These are phyloP conservation scores for Sitta carolinensis DNA, from an alignment of 2,797 vertebrate genomes.

Conservation along the genomic window DNA sequence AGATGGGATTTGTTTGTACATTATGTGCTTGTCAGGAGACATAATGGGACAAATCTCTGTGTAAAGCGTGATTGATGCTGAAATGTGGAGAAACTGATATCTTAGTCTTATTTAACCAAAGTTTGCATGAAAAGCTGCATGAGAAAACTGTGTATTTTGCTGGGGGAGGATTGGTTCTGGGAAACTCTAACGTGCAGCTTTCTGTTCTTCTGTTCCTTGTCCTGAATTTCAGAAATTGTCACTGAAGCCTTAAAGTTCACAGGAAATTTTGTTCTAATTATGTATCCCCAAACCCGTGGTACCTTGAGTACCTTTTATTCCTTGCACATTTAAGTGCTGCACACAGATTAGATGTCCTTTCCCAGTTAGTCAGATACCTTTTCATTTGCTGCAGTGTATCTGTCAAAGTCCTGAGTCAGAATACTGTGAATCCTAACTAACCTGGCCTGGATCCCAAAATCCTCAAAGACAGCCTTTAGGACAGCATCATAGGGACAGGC, in stretches of 20 bases:
- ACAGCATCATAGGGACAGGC: neutral
- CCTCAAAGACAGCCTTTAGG: slow-evolving; percentile 29
- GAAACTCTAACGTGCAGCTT: neutral
- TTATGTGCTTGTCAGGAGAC: neutral
- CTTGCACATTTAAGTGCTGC: neutral
- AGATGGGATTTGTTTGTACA: neutral
- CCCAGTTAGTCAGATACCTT: neutral
- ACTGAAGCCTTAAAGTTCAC: neutral
- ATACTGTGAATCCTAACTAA: slow-evolving; percentile 10
- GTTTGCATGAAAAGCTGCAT: neutral
- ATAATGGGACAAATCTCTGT: neutral
- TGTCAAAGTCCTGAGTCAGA: slow-evolving; percentile 41
- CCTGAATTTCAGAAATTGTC: slow-evolving; percentile 11
- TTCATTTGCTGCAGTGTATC: neutral
- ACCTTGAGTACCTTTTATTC: neutral
- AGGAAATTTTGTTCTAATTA: slow-evolving; percentile 18
- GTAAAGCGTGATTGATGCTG: neutral
- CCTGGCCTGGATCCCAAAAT: slow-evolving; percentile 21
- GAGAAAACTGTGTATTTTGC: neutral
- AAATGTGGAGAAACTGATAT: neutral
- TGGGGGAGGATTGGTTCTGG: neutral
- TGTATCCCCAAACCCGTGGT: neutral
- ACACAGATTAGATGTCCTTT: neutral
- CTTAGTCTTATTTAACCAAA: neutral
- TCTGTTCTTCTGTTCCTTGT: neutral